phyloP scores from a whole-genome alignment of 1,140 invertebrate species.

The Drosophila grimshawi region DNA sequence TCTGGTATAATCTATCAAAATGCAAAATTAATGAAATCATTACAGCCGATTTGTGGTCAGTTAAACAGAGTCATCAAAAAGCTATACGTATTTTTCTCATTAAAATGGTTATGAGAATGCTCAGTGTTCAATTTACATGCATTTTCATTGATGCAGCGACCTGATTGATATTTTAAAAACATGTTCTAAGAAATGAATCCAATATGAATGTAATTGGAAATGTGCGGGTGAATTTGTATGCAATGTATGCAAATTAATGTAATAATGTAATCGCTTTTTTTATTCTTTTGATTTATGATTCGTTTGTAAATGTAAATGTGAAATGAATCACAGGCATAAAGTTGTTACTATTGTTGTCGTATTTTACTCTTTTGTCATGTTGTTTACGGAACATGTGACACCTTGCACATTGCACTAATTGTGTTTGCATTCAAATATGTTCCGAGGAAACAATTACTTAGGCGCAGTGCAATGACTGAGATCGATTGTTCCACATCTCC shows the following conservation, averaged over 20 bases:
- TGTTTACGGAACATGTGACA: conserved; percentile 63
- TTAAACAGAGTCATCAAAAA: neutral
- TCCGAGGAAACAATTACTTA: conserved; percentile 32
- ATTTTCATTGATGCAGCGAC: neutral
- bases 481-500: conserved; percentile 6
- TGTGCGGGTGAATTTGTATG: conserved; percentile 12
- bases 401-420: conserved; percentile 69
- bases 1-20: no score
- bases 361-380: conserved; percentile 12
- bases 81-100: neutral
- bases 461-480: conserved; percentile 10
- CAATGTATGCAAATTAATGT: conserved; percentile 40
- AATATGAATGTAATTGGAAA: conserved; percentile 30
- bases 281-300: conserved; percentile 53
- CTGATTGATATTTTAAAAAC: conserved; percentile 8
- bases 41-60: neutral
- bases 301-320: conserved; percentile 22
- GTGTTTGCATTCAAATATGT: conserved; percentile 50
- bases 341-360: conserved; percentile 11
- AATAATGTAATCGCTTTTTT: conserved; percentile 47
- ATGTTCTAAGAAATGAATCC: conserved; percentile 27
- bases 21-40: neutral
- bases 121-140: neutral
- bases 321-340: conserved; percentile 53
- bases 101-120: neutral